Conservation (phyloP, 1,140 invertebrate species). For the Ceratosolen solmsi region DNA sequence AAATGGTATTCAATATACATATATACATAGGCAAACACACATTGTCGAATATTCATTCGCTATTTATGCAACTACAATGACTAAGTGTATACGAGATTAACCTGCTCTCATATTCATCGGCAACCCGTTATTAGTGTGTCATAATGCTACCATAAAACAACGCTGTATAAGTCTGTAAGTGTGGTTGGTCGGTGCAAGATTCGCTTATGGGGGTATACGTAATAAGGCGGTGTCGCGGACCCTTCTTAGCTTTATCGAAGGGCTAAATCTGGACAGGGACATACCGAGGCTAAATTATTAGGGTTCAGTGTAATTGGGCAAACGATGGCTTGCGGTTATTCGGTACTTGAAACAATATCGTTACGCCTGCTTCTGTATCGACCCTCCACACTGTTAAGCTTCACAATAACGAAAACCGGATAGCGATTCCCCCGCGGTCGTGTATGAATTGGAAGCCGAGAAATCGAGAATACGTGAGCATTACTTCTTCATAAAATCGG, state of each 20-base stretch:
- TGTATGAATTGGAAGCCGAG: constrained; percentile 43
- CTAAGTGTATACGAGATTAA: constrained; percentile 55
- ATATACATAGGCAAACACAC: not conserved
- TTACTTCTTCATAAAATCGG: constrained; percentile 31
- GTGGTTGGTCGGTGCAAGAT: constrained; percentile 17
- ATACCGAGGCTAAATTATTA: constrained; percentile 65
- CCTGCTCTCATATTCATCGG: constrained; percentile 57
- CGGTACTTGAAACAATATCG: constrained; percentile 46
- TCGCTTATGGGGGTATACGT: constrained; percentile 8
- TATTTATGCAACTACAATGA: constrained; percentile 20
- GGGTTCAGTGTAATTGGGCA: constrained; percentile 65
- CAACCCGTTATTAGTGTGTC: constrained; percentile 63
- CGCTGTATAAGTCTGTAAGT: constrained; percentile 51
- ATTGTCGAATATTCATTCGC: constrained; percentile 13
- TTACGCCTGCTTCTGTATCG: not conserved
- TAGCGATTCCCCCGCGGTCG: not conserved
- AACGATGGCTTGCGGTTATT: constrained; percentile 61
- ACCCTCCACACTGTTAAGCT: constrained; percentile 21
- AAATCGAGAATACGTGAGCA: constrained; percentile 26
- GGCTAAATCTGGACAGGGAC: constrained; percentile 59
- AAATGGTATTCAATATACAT: not conserved
- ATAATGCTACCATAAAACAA: constrained; percentile 66
- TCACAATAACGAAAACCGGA: constrained; percentile 19
- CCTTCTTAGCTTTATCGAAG: constrained; percentile 59
- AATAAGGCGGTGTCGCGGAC: constrained; percentile 4